These are phyloP conservation scores for Hyphantria cunea DNA, from an alignment of 1,140 invertebrate genomes.

Conservation along the genomic window DNA sequence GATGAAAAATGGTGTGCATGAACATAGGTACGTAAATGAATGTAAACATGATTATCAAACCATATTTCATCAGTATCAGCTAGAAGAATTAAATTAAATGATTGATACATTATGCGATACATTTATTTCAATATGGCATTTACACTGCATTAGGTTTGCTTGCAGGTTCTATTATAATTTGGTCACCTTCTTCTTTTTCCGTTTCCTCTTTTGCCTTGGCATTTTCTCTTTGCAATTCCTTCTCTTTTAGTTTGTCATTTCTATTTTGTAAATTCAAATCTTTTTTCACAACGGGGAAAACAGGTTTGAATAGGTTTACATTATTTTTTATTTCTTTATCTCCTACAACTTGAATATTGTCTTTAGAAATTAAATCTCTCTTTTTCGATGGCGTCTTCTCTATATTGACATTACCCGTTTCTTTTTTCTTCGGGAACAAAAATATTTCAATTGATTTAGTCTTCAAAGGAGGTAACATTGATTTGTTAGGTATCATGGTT, in stretches of 20 bases:
- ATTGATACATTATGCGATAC: background rate
- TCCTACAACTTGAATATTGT: conserved; percentile 55
- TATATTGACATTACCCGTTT: conserved; percentile 26
- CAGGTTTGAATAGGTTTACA: conserved; percentile 42
- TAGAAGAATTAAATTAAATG: too few relatives aligned
- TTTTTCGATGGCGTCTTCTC: conserved; percentile 24
- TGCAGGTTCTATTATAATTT: conserved; percentile 15
- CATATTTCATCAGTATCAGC: too few relatives aligned
- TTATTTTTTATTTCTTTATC: conserved; percentile 55
- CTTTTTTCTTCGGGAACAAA: conserved; percentile 58
- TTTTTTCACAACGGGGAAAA: conserved; percentile 46
- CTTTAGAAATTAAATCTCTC: conserved; percentile 33
- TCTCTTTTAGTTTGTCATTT: conserved; percentile 14
- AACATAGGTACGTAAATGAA: too few relatives aligned
- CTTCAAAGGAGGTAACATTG: conserved; percentile 38
- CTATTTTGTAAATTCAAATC: conserved; percentile 44
- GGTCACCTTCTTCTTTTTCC: conserved; percentile 7
- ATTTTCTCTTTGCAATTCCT: conserved; percentile 17
- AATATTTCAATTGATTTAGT: conserved; percentile 60
- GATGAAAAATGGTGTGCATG: too few relatives aligned
- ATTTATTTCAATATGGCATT: background rate
- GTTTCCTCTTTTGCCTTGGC: background rate
- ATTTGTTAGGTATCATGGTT: conserved; percentile 39
- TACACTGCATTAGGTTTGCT: conserved; percentile 28
- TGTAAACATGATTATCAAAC: too few relatives aligned